A percentile compares a stretch with the other conserved stretches of the same genome.
phyloP scores from a whole-genome alignment of 2,797 vertebrate genomes.

The Enteromius viviparus region DNA sequence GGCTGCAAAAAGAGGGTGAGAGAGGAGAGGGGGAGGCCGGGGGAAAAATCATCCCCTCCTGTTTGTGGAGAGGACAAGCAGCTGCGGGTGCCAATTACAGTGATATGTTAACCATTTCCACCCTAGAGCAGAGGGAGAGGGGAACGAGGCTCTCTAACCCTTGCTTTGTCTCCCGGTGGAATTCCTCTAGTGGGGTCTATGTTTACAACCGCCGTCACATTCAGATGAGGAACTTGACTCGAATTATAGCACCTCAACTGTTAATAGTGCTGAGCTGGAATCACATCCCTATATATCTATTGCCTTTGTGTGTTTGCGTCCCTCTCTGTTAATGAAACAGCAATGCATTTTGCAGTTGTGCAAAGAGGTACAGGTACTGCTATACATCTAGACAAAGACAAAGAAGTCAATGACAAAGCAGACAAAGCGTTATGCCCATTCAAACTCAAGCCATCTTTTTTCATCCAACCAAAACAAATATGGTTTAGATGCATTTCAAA shows the following conservation, averaged over 20 bases:
- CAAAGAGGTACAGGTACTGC: not conserved
- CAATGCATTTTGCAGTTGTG: not conserved
- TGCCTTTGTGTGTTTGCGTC: not conserved
- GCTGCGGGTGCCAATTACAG: conserved; percentile 89
- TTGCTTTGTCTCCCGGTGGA: conserved; percentile 45
- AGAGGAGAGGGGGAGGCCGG: conserved; percentile 18
- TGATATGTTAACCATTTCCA: conserved; percentile 89
- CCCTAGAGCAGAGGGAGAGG: conserved; percentile 72
- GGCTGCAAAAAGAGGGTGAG: conserved; percentile 79
- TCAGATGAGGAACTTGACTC: conserved; percentile 38
- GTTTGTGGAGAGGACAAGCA: conserved; percentile 76
- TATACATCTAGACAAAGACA: conserved; percentile 2
- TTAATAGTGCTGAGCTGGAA: conserved; percentile 6
- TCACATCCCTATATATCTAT: conserved; percentile 26
- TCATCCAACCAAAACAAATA: not conserved
- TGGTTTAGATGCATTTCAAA: not conserved
- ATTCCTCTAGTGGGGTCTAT: conserved; percentile 33
- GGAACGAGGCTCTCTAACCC: conserved; percentile 39
- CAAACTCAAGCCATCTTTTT: not conserved
- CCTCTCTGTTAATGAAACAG: conserved; percentile 4
- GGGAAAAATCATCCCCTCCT: conserved; percentile 78
- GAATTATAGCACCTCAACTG: conserved; percentile 19
- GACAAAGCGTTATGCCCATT: not conserved
- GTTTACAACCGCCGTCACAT: conserved; percentile 46
- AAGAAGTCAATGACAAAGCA: conserved; percentile 8